These are phyloP conservation scores for Sinopyrophorus schimmeli DNA, from an alignment of 2,888 invertebrate genomes.

Conservation along the genomic window DNA sequence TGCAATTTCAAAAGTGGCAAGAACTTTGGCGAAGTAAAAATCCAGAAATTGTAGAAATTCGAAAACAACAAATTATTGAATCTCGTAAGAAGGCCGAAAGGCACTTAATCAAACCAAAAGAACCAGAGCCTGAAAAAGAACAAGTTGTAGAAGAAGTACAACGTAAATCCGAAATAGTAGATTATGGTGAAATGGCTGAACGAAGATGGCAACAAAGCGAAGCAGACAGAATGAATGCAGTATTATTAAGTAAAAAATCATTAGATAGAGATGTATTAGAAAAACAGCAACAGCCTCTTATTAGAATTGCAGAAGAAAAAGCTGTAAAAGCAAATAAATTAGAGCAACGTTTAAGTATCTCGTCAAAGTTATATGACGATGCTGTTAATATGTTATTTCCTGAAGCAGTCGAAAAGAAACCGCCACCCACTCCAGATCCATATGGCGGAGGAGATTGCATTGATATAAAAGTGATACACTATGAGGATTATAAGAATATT, in stretches of 20 bases:
- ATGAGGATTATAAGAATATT: conserved; percentile 53
- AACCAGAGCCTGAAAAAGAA: conserved; percentile 52
- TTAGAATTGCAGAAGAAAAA: conserved; percentile 62
- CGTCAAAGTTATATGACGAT: conserved; percentile 67
- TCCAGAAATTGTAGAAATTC: conserved; percentile 44
- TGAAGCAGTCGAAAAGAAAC: conserved; percentile 60
- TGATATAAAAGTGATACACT: conserved; percentile 51
- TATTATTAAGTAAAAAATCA: conserved; percentile 66
- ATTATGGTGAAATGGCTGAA: conserved; percentile 59
- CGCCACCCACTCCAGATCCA: conserved; percentile 53
- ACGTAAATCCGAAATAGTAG: conserved; percentile 59
- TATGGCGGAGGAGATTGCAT: conserved; percentile 45
- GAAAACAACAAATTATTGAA: too few species aligned
- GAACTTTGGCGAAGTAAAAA: conserved; percentile 59
- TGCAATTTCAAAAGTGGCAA: conserved; percentile 64
- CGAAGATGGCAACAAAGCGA: conserved; percentile 67
- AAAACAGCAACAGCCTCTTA: conserved; percentile 63
- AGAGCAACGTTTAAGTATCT: conserved; percentile 61
- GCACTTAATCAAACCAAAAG: too few species aligned
- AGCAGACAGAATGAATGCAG: conserved; percentile 65
- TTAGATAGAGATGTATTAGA: conserved; percentile 63
- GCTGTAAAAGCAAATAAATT: conserved; percentile 62
- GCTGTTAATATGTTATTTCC: conserved; percentile 67
- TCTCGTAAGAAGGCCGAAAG: too few species aligned
- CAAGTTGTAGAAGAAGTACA: too few species aligned